Conservation (phyloP, 2,113 vertebrate species). For the Coryphaenoides rupestris region DNA sequence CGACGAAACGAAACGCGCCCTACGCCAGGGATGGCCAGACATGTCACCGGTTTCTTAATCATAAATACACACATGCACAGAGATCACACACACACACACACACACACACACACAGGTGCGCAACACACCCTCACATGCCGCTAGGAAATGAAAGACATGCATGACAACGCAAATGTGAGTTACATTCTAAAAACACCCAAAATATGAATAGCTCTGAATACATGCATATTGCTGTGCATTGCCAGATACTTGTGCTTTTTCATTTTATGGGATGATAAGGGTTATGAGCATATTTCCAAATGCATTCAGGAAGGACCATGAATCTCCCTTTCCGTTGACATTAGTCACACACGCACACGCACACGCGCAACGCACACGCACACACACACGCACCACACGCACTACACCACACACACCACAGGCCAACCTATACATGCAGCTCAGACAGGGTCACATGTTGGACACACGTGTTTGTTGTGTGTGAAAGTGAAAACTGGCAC, state of each 20-base stretch:
- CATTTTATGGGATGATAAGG: conserved; percentile 5
- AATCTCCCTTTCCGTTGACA: conserved; percentile 6
- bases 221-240: neutral
- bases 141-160: conserved; percentile 38
- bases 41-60: conserved; percentile 26
- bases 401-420: neutral
- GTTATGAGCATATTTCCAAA: conserved; percentile 16
- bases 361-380: conserved; percentile 1
- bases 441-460: no score
- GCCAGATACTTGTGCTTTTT: no score
- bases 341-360: conserved; percentile 5
- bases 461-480: no score
- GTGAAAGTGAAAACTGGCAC: no score
- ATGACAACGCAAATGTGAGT: conserved; percentile 30
- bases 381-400: neutral
- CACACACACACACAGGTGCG: conserved; percentile 31
- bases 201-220: neutral
- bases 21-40: conserved; percentile 35
- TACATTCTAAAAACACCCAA: neutral
- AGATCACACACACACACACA: conserved; percentile 14
- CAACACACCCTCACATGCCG: neutral
- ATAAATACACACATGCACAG: neutral
- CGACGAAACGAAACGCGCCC: conserved; percentile 24
- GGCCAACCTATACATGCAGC: neutral
- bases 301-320: neutral